These are phyloP conservation scores for Phortica magna DNA, from an alignment of 2,888 invertebrate species.

Conservation along the genomic window DNA sequence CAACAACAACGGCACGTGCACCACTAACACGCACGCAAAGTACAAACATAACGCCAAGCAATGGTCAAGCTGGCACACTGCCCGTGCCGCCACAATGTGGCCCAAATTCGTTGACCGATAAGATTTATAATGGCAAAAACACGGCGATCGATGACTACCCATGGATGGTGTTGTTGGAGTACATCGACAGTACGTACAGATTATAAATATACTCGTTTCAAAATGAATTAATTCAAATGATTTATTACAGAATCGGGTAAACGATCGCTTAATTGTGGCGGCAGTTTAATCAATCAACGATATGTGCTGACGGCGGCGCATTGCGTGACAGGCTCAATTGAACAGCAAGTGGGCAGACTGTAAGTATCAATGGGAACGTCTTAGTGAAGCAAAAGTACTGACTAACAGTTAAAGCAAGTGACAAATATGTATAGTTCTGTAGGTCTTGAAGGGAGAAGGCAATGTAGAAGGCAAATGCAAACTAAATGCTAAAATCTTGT, in stretches of 20 bases:
- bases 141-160: conserved; percentile 83
- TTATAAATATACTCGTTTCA: neutral
- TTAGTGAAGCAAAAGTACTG: neutral
- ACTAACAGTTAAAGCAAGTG: too few relatives aligned
- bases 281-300: conserved; percentile 83
- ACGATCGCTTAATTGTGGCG: conserved; percentile 81
- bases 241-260: conserved; percentile 57
- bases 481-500: too few relatives aligned
- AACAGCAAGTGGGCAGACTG: conserved; percentile 79
- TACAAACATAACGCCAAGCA: conserved; percentile 21
- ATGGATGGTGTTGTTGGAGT: conserved; percentile 85
- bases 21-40: neutral
- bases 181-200: conserved; percentile 81
- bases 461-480: too few relatives aligned
- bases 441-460: too few relatives aligned
- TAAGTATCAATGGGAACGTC: conserved; percentile 69
- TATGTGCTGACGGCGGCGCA: conserved; percentile 83
- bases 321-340: conserved; percentile 80
- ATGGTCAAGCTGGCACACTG: conserved; percentile 61
- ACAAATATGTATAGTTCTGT: too few relatives aligned
- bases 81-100: conserved; percentile 74
- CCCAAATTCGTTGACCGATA: conserved; percentile 75
- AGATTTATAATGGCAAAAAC: conserved; percentile 82
- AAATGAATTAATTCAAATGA: neutral
- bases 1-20: conserved; percentile 16